Evolutionary conservation across 2,113 vertebrate species (phyloP), one percentile per base, ranked within the genome.

Genomic region (Seriola rivoliana): DNA sequence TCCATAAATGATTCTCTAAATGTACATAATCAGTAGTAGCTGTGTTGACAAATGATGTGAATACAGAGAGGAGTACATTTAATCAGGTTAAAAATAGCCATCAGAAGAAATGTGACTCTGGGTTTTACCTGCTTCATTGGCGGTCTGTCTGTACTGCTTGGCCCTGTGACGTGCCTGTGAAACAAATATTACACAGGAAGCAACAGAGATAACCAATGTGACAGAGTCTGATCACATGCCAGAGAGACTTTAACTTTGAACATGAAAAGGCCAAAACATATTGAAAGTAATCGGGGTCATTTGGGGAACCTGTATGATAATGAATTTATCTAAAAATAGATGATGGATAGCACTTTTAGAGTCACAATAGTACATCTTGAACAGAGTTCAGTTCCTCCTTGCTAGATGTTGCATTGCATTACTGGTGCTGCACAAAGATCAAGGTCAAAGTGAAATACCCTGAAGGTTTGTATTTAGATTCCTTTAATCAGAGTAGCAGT

Each of bases 131-230:
- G 97, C 96, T 90, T 98, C 96, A 0, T 29, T 88, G 59, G 96
- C 97, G 0, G 94, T 86, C 0, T 97, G 96, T 90, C 95, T 96
- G 92, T 94, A 97, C 34, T 97, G 96, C 87, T 94, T 97, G 79
- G 95, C 95, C 91, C 95, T 98, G 78, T 95, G 95, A 88, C 96
- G 96, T 59, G 95, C 95, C 97, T 99, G 90, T 86, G 32, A 81
- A 36, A 75, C 1, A 73, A 44, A 75, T 6, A 10, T 69, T 10
- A n/a, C 36, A 62, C 58, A 87, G 60, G 58, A 77, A 67, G 64
- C 5, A 3, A 50, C 19, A 12, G 8, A 12, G 8, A 19, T 52
- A 40, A 65, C 23, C 10, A 38, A 1, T 46, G 11, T 75, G 14
- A 34, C 3, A 40, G 32, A 9, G 29, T 64, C 2, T 70, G 32